These are phyloP conservation scores for Urosaurus nigricauda DNA, from an alignment of 2,797 vertebrate genomes.

Conservation along the genomic window DNA sequence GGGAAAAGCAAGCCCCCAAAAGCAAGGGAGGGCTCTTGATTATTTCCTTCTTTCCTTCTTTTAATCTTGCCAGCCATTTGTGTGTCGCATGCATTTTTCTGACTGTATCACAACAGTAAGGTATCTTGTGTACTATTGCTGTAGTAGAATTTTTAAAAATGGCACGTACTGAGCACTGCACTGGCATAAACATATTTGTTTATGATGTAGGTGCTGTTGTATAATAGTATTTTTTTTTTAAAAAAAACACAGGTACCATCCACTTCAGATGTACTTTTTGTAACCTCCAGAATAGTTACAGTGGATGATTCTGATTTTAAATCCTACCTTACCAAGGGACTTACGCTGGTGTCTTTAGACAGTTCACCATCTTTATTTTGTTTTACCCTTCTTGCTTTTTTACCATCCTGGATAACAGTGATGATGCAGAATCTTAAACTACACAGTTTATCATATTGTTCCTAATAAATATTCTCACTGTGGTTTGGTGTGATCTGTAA, in stretches of 20 bases:
- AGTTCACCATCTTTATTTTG: background rate
- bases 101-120: background rate
- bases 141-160: background rate
- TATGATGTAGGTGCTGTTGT: background rate
- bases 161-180: background rate
- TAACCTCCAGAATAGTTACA: slow-evolving; percentile 8
- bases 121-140: background rate
- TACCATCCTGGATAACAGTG: background rate
- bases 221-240: slow-evolving; percentile 3
- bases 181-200: slow-evolving; percentile 10
- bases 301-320: background rate
- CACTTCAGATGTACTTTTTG: background rate
- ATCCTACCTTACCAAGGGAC: background rate
- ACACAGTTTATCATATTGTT: background rate
- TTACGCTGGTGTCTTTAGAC: background rate
- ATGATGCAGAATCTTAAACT: background rate
- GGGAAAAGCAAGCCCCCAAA: background rate
- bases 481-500: background rate
- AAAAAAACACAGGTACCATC: background rate
- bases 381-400: background rate
- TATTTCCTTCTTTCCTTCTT: background rate
- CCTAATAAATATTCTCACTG: background rate
- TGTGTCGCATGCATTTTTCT: background rate
- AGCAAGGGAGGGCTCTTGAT: background rate
- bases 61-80: background rate